A percentile compares a stretch with the other conserved stretches of the same genome.
phyloP scores from a whole-genome alignment of 2,888 invertebrate genomes.

The Odontocerum albicorne region DNA sequence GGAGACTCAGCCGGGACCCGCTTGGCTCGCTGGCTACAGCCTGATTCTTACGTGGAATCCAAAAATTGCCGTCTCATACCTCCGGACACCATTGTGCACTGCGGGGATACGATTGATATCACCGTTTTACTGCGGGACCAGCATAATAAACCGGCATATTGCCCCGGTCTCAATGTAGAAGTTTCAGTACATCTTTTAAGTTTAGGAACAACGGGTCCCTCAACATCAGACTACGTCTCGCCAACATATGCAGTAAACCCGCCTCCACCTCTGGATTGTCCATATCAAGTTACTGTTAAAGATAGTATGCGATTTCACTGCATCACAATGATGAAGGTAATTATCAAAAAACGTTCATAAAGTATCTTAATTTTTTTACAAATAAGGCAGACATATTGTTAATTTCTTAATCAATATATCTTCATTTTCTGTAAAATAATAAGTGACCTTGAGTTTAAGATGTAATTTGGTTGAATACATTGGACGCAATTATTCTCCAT shows the following conservation, averaged over 20 bases:
- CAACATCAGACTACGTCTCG: not conserved
- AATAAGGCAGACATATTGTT: too few species aligned
- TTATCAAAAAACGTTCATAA: not conserved
- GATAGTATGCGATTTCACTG: slow-evolving; percentile 94
- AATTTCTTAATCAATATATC: too few species aligned
- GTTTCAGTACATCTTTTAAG: slow-evolving; percentile 41
- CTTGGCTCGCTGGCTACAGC: slow-evolving; percentile 92
- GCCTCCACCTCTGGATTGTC: slow-evolving; percentile 66
- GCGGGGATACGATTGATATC: slow-evolving; percentile 69
- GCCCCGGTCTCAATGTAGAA: slow-evolving; percentile 79
- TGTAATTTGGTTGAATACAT: too few species aligned
- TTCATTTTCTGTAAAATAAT: too few species aligned
- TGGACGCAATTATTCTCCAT: too few species aligned
- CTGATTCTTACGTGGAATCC: slow-evolving; percentile 89
- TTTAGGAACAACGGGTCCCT: not conserved
- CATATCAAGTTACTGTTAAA: slow-evolving; percentile 83
- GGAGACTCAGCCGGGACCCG: slow-evolving; percentile 87
- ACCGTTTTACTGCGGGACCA: slow-evolving; percentile 86
- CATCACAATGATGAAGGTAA: slow-evolving; percentile 91
- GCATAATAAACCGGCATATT: slow-evolving; percentile 85
- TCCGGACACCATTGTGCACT: slow-evolving; percentile 69
- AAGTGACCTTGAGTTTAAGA: too few species aligned
- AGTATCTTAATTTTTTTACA: too few species aligned
- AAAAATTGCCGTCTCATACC: slow-evolving; percentile 81
- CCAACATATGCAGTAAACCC: slow-evolving; percentile 15